These are phyloP conservation scores for Callipepla californica DNA, from an alignment of 2,113 vertebrate species.

Conservation along the genomic window DNA sequence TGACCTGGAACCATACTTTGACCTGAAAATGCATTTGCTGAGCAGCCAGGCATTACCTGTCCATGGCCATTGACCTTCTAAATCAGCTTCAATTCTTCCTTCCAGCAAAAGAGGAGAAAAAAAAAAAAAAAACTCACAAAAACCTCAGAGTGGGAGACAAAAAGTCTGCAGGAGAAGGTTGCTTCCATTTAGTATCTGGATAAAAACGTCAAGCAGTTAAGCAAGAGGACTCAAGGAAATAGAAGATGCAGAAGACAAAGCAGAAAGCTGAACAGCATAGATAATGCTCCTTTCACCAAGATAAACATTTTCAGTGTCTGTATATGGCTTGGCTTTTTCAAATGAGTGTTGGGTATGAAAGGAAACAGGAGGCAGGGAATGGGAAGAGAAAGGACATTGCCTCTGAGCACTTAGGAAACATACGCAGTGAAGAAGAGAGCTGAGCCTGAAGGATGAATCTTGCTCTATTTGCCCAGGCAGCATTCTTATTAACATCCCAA, in stretches of 20 bases:
- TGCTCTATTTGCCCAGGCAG: not conserved
- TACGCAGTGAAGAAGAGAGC: not conserved
- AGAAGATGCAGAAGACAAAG: not conserved
- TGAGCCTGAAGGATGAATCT: not conserved
- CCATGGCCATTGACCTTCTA: not conserved
- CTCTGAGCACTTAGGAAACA: not conserved
- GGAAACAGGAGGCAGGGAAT: conserved; percentile 29
- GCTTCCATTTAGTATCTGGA: not conserved
- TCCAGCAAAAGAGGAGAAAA: not conserved
- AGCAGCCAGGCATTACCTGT: not conserved
- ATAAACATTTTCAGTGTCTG: conserved; percentile 54
- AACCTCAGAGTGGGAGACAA: not conserved
- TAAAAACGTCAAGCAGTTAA: not conserved
- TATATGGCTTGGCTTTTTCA: not conserved
- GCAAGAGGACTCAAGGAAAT: conserved; percentile 5
- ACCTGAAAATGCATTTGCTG: not conserved
- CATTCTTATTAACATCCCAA: not conserved
- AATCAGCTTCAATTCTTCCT: not conserved
- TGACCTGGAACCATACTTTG: not conserved
- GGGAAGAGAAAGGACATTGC: not conserved
- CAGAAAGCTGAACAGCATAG: conserved; percentile 8
- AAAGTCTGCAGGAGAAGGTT: not conserved
- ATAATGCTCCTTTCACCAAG: conserved; percentile 23
- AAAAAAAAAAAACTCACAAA: not conserved
- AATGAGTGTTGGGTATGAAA: conserved; percentile 1